Evolutionary conservation across 37 sponge, comb jelly and placozoan species (phyloP).

Genomic region (Halisarca cf. caerulea): DNA sequence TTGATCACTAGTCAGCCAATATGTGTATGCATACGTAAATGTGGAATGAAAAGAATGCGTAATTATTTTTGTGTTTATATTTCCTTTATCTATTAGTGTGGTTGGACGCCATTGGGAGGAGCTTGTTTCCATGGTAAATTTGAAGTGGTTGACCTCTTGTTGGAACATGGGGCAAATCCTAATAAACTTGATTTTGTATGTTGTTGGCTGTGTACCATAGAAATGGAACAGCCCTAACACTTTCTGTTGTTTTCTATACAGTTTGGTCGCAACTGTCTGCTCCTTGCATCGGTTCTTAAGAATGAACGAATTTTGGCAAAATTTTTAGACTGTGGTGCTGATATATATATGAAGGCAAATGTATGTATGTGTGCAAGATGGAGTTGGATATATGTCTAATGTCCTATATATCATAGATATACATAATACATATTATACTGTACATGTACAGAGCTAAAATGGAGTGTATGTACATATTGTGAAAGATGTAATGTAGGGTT

Average conservation of each 20-base stretch:
- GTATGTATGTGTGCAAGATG: conserved; percentile 1
- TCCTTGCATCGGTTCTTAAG: not conserved
- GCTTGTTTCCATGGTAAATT: not conserved
- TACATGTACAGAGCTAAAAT: too few relatives aligned
- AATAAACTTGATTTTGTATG: not conserved
- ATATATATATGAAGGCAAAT: not conserved
- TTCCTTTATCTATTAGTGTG: not conserved
- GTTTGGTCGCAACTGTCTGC: not conserved
- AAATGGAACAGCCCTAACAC: not conserved
- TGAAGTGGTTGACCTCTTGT: not conserved
- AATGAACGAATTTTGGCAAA: not conserved
- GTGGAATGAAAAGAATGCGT: too few relatives aligned
- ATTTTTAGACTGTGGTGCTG: not conserved
- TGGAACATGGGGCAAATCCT: conserved; percentile 8
- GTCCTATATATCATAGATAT: too few relatives aligned
- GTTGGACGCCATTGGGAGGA: not conserved
- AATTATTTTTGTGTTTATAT: not conserved
- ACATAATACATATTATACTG: too few relatives aligned
- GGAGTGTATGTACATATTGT: too few relatives aligned
- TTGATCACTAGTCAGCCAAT: too few relatives aligned
- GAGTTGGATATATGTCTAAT: too few relatives aligned
- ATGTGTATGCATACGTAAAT: too few relatives aligned
- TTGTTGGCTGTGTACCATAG: not conserved
- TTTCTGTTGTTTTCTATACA: not conserved
- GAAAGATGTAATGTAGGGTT: too few relatives aligned